phyloP scores from a whole-genome alignment of 2,888 invertebrate genomes.

The Podotricha telesiphe region DNA sequence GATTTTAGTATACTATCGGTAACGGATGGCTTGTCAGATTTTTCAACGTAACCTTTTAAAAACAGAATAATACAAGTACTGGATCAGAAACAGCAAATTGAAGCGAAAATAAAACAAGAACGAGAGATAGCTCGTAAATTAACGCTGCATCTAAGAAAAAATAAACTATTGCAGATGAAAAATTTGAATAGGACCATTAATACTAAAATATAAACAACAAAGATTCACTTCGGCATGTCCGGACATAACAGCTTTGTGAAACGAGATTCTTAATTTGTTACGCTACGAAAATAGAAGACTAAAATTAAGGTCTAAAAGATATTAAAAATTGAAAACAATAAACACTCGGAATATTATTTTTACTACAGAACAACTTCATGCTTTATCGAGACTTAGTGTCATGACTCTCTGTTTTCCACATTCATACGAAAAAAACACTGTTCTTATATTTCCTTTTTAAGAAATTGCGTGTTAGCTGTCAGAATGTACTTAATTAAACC shows the following conservation, averaged over 20 bases:
- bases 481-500: no score
- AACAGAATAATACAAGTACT: background rate
- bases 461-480: no score
- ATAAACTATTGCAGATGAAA: slow-evolving; percentile 15
- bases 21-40: no score
- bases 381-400: no score
- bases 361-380: no score
- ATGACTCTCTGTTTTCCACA: no score
- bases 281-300: slow-evolving; percentile 36
- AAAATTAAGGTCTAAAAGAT: background rate
- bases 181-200: slow-evolving; percentile 16
- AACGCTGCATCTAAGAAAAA: slow-evolving; percentile 3
- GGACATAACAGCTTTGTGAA: slow-evolving; percentile 36
- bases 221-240: slow-evolving; percentile 38
- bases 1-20: no score
- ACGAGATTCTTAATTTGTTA: slow-evolving; percentile 42
- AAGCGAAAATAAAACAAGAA: background rate
- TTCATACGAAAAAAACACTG: no score
- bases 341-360: background rate
- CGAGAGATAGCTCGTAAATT: slow-evolving; percentile 2
- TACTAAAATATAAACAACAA: slow-evolving; percentile 33
- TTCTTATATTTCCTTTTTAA: no score
- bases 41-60: background rate
- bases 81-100: background rate
- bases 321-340: slow-evolving; percentile 12